Conservation (phyloP, 2,113 vertebrate genomes). For the Sarotherodon lohbergeri region DNA sequence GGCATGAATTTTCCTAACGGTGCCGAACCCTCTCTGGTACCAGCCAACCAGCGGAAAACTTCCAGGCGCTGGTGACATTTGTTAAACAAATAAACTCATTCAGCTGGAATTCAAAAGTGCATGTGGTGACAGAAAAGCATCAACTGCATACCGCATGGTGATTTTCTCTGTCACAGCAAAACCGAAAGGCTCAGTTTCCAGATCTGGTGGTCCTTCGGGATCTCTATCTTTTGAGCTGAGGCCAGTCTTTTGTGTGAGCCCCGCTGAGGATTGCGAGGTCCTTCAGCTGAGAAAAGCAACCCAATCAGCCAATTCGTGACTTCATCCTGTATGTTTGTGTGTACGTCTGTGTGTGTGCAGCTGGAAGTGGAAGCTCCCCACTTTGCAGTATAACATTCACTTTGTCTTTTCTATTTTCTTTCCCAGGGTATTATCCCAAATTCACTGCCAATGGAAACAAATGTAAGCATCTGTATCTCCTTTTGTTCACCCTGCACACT, state of each 20-base stretch:
- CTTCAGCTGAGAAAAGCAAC: slow-evolving; percentile 49
- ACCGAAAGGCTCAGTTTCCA: not conserved
- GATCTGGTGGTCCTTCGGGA: not conserved
- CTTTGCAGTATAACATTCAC: slow-evolving; percentile 30
- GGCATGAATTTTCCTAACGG: slow-evolving; percentile 9
- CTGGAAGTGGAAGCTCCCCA: slow-evolving; percentile 46
- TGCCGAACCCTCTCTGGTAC: slow-evolving; percentile 7
- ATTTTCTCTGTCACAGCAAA: slow-evolving; percentile 29
- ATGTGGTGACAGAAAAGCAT: slow-evolving; percentile 15
- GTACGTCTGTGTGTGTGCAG: slow-evolving; percentile 24
- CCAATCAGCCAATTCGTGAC: slow-evolving; percentile 60
- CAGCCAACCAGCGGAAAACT: slow-evolving; percentile 6
- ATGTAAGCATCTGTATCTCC: slow-evolving; percentile 65
- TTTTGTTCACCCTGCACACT: slow-evolving; percentile 45
- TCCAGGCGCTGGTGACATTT: slow-evolving; percentile 37
- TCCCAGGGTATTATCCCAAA: slow-evolving; percentile 36
- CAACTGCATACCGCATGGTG: not conserved
- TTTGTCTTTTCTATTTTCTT: slow-evolving; percentile 53
- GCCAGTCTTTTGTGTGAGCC: slow-evolving; percentile 13
- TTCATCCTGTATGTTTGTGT: slow-evolving; percentile 43
- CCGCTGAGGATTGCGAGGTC: slow-evolving; percentile 5
- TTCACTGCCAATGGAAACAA: slow-evolving; percentile 66
- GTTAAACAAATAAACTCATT: slow-evolving; percentile 50
- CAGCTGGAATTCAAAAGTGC: slow-evolving; percentile 41
- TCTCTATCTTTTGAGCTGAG: slow-evolving; percentile 9